phyloP scores from a whole-genome alignment of 2,888 invertebrate species.

The Iselma pallidipennis region DNA sequence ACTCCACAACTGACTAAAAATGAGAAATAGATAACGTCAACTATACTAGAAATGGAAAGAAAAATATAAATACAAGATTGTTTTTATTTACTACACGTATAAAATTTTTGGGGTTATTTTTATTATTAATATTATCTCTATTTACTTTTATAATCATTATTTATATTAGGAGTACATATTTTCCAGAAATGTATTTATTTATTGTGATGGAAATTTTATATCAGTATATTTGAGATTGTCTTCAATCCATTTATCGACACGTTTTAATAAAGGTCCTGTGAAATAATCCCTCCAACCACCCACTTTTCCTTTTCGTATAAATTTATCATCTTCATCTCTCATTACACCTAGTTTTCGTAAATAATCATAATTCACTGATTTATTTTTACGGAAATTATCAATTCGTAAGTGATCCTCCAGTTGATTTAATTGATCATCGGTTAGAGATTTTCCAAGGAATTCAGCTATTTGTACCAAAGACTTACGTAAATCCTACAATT shows the following conservation, averaged over 20 bases:
- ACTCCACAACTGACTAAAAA: too few species aligned
- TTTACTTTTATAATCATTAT: too few species aligned
- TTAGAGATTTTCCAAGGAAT: slow-evolving; percentile 64
- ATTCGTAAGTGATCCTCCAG: slow-evolving; percentile 76
- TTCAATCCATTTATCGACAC: slow-evolving; percentile 14
- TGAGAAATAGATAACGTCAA: too few species aligned
- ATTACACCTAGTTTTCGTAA: slow-evolving; percentile 66
- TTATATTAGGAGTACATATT: background rate
- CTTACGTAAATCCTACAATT: slow-evolving; percentile 60
- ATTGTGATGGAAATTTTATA: background rate
- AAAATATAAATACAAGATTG: too few species aligned
- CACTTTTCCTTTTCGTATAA: slow-evolving; percentile 67
- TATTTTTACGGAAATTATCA: slow-evolving; percentile 79
- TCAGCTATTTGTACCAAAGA: slow-evolving; percentile 62
- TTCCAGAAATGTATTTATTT: background rate
- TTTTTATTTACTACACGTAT: too few species aligned
- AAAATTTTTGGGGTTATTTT: too few species aligned
- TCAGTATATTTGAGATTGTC: slow-evolving; percentile 7
- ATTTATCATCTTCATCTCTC: slow-evolving; percentile 61
- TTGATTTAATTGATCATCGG: slow-evolving; percentile 61
- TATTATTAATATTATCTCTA: too few species aligned
- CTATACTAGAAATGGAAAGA: too few species aligned
- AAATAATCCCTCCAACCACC: slow-evolving; percentile 46
- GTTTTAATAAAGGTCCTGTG: background rate
- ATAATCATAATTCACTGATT: slow-evolving; percentile 72